Evolutionary conservation across 2,113 vertebrate genomes (phyloP).

Genomic region (Motacilla tschutschensis): DNA sequence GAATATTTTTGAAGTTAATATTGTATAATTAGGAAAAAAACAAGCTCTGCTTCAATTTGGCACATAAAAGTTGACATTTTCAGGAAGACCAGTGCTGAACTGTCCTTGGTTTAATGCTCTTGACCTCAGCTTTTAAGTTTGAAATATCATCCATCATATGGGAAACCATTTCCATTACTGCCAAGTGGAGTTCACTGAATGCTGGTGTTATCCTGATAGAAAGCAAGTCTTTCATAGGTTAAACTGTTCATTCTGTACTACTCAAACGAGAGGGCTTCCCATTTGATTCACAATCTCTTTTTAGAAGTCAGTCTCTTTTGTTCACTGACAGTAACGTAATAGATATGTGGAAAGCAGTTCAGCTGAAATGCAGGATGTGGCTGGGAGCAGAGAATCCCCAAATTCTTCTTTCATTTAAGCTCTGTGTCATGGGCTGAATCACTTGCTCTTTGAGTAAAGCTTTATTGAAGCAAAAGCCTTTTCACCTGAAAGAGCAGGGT

Average conservation of each 20-base stretch:
- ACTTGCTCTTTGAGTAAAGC: not conserved
- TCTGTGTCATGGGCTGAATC: not conserved
- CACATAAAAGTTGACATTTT: not conserved
- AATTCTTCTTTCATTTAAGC: not conserved
- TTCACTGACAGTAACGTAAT: rapidly evolving
- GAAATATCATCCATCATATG: rapidly evolving
- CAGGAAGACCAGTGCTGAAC: not conserved
- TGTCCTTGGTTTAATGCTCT: not conserved
- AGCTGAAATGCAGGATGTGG: not conserved
- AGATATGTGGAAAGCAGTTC: not conserved
- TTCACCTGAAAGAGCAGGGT: not conserved
- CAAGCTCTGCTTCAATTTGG: not conserved
- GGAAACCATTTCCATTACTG: not conserved
- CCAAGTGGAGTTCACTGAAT: not conserved
- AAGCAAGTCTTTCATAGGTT: not conserved
- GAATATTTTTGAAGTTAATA: not conserved
- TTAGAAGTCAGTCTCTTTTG: not conserved
- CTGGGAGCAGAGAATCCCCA: not conserved
- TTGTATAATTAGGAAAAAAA: not conserved
- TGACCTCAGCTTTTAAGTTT: not conserved
- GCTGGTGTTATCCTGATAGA: rapidly evolving
- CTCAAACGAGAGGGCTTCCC: not conserved
- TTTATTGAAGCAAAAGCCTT: not conserved
- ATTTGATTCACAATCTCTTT: not conserved
- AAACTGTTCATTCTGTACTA: not conserved